phyloP scores from a whole-genome alignment of 2,888 invertebrate genomes.

The Hipparchia sbordonii region DNA sequence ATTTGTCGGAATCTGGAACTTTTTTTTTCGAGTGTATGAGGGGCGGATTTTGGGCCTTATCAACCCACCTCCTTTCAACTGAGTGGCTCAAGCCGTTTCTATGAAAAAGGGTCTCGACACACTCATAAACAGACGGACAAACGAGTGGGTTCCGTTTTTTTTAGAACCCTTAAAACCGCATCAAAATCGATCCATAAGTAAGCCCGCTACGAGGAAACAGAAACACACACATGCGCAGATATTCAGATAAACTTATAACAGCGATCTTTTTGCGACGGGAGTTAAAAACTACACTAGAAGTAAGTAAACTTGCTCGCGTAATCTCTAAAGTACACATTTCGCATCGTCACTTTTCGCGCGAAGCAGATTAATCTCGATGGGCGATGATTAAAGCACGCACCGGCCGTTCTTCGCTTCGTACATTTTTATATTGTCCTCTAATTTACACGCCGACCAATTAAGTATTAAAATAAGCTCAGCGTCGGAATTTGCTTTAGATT shows the following conservation, averaged over 20 bases:
- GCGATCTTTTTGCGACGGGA: not conserved
- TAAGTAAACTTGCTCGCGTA: constrained; percentile 13
- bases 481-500: constrained; percentile 55
- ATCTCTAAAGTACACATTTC: constrained; percentile 22
- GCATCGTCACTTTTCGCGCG: constrained; percentile 50
- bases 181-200: too few species aligned
- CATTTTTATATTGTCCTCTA: constrained; percentile 64
- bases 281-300: constrained; percentile 1
- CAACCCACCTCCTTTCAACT: too few species aligned
- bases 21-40: too few species aligned
- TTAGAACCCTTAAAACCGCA: too few species aligned
- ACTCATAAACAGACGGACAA: too few species aligned
- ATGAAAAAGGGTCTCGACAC: too few species aligned
- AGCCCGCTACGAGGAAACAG: too few species aligned
- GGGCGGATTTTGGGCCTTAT: too few species aligned
- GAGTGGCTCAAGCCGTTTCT: too few species aligned
- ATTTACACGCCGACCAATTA: constrained; percentile 75
- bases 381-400: constrained; percentile 56
- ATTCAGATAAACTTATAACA: constrained; percentile 18
- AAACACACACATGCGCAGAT: not conserved
- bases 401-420: constrained; percentile 55
- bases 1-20: too few species aligned
- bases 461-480: constrained; percentile 60
- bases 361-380: constrained; percentile 54
- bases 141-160: too few species aligned